phyloP scores from a whole-genome alignment of 2,113 vertebrate genomes.

The Pholis gunnellus region DNA sequence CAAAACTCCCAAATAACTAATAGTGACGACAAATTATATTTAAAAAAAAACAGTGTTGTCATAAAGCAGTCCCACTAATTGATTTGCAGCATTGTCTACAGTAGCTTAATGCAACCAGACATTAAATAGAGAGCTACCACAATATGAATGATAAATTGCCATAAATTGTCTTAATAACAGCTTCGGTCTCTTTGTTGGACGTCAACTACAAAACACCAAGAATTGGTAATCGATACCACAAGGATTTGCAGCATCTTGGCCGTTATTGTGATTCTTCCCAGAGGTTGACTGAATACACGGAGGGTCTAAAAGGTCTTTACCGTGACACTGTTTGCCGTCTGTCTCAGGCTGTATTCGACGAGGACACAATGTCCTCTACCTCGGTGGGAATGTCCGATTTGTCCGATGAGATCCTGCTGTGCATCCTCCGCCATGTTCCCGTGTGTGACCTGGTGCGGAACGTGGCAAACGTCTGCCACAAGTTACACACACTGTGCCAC shows the following conservation, averaged over 20 bases:
- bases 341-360: constrained; percentile 78
- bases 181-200: neutral
- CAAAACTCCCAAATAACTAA: neutral
- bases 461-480: constrained; percentile 90
- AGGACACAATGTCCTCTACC: constrained; percentile 71
- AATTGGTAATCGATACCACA: neutral
- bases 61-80: neutral
- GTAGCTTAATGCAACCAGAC: neutral
- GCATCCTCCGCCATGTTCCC: constrained; percentile 91
- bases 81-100: neutral
- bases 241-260: neutral
- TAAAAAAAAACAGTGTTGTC: neutral
- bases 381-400: constrained; percentile 89
- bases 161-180: neutral
- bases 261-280: neutral
- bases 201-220: neutral
- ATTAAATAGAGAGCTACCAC: neutral
- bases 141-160: neutral
- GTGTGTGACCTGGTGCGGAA: constrained; percentile 91
- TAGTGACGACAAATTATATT: neutral
- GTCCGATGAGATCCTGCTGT: constrained; percentile 95
- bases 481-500: constrained; percentile 87
- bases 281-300: neutral
- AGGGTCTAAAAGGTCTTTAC: neutral
- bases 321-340: neutral